Conservation (phyloP, 2,888 invertebrate species). For the Poecilobothrus nobilitatus region DNA sequence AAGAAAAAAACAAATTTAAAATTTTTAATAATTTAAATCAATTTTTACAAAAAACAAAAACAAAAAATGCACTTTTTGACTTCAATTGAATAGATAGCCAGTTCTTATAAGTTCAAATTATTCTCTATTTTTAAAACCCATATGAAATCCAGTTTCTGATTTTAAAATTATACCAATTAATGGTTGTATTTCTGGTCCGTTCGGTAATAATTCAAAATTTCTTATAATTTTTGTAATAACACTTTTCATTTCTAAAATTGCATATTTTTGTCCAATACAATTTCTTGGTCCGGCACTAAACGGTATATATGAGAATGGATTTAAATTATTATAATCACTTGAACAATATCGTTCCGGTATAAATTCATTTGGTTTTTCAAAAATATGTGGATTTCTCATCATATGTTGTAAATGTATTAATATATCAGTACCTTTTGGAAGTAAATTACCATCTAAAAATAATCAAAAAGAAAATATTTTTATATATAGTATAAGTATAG, state of each 20-base stretch:
- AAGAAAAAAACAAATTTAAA: too few species aligned
- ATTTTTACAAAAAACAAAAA: too few species aligned
- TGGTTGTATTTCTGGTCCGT: constrained; percentile 31
- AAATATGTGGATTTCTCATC: constrained; percentile 31
- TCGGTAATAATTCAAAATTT: constrained; percentile 33
- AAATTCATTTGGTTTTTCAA: constrained; percentile 32
- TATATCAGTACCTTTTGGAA: constrained; percentile 35
- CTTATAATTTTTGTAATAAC: constrained; percentile 32
- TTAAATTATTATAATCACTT: constrained; percentile 41
- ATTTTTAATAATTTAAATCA: too few species aligned
- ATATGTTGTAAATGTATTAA: constrained; percentile 35
- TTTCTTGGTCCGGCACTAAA: constrained; percentile 48
- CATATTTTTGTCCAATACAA: constrained; percentile 40
- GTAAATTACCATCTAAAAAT: constrained; percentile 27
- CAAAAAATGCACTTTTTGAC: too few species aligned
- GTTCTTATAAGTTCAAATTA: too few species aligned
- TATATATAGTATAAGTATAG: too few species aligned
- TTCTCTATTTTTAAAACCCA: constrained; percentile 30
- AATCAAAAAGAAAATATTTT: constrained; percentile 23
- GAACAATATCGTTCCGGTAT: constrained; percentile 36
- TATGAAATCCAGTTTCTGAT: constrained; percentile 33
- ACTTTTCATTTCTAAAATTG: constrained; percentile 39
- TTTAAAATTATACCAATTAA: constrained; percentile 31
- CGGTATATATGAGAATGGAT: constrained; percentile 33
- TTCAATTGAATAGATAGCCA: too few species aligned